phyloP scores from a whole-genome alignment of 2,797 vertebrate species.

The Salmo trutta region DNA sequence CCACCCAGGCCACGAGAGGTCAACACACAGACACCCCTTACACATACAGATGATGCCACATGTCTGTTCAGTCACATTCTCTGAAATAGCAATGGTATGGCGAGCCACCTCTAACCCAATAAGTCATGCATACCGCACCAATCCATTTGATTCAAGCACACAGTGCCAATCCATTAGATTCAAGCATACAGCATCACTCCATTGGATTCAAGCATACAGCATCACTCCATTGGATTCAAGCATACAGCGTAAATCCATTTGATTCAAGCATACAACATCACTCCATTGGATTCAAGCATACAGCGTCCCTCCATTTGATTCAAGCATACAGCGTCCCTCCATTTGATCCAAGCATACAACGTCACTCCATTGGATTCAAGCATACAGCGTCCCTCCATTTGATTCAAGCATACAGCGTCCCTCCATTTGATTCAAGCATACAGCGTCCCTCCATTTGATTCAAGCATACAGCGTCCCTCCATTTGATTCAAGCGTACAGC shows the following conservation, averaged over 20 bases:
- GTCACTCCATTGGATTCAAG: no score
- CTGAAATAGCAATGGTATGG: background rate
- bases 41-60: conserved; percentile 13
- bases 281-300: no score
- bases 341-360: background rate
- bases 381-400: background rate
- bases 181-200: background rate
- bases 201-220: background rate
- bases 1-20: background rate
- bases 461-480: no score
- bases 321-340: background rate
- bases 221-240: background rate
- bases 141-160: no score
- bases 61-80: conserved; percentile 3
- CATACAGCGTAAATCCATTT: no score
- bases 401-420: background rate
- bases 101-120: background rate
- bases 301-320: background rate
- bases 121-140: background rate
- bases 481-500: background rate
- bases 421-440: no score
- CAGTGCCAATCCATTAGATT: background rate
- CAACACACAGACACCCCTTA: conserved; percentile 9
- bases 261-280: no score
- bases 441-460: background rate